Evolutionary conservation across 2,797 vertebrate species (phyloP).

Genomic region (Sphenopsis melanotis): DNA sequence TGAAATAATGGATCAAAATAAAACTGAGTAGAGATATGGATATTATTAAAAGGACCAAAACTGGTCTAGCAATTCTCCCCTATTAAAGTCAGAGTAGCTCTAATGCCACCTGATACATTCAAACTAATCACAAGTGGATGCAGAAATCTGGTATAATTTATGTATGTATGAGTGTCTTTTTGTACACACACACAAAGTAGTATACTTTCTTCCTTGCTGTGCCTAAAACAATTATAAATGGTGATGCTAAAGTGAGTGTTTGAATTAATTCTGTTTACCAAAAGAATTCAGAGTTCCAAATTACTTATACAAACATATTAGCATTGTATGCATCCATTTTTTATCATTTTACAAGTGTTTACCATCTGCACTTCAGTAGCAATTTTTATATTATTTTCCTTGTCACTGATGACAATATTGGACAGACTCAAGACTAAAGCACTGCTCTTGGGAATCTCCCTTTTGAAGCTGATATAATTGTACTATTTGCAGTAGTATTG

Average conservation of each 20-base stretch:
- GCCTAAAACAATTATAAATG: neutral
- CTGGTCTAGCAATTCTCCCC: neutral
- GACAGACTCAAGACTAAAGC: neutral
- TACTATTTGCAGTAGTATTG: neutral
- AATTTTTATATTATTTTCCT: neutral
- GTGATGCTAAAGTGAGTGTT: neutral
- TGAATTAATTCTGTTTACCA: neutral
- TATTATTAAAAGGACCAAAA: neutral
- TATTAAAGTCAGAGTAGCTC: neutral
- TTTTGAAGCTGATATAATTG: neutral
- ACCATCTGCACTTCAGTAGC: neutral
- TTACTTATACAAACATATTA: neutral
- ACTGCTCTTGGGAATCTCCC: neutral
- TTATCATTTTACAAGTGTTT: neutral
- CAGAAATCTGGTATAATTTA: neutral
- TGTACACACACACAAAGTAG: rapidly evolving
- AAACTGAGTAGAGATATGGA: neutral
- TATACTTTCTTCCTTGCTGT: neutral
- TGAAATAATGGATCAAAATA: neutral
- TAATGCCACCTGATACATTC: neutral
- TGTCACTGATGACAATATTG: neutral
- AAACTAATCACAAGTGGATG: neutral
- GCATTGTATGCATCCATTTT: neutral
- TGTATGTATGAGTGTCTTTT: neutral
- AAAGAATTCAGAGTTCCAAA: neutral